Conservation (phyloP, 2,888 invertebrate species). For the Scaptomyza caliginosa region DNA sequence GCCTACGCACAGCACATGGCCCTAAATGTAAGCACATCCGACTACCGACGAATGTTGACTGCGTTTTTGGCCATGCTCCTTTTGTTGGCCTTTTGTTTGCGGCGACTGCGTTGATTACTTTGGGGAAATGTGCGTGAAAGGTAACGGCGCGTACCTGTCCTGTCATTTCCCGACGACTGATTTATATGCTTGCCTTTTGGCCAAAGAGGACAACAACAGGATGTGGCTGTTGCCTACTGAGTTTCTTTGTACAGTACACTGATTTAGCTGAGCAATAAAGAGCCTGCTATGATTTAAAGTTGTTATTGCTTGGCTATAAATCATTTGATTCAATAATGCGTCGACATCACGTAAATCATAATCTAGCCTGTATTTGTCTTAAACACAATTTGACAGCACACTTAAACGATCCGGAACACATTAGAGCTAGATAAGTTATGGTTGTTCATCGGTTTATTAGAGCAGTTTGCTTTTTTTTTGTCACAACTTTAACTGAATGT, state of each 20-base stretch:
- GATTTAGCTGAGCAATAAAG: conserved; percentile 55
- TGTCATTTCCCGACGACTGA: conserved; percentile 71
- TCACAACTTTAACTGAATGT: background rate
- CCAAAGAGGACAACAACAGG: conserved; percentile 3
- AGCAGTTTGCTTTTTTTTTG: background rate
- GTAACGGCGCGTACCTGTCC: conserved; percentile 67
- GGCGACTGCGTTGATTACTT: conserved; percentile 73
- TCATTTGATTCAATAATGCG: conserved; percentile 54
- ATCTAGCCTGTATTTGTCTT: conserved; percentile 53
- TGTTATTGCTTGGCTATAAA: conserved; percentile 64
- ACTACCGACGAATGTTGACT: conserved; percentile 43
- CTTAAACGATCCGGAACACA: conserved; percentile 14
- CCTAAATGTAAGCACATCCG: conserved; percentile 49
- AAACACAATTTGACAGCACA: conserved; percentile 32
- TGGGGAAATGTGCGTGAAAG: conserved; percentile 78
- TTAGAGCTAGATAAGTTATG: background rate
- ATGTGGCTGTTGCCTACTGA: conserved; percentile 5
- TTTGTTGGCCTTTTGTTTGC: conserved; percentile 56
- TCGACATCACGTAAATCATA: conserved; percentile 62
- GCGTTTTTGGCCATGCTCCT: conserved; percentile 24
- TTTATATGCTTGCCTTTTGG: conserved; percentile 56
- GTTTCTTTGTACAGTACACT: conserved; percentile 17
- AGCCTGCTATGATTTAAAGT: conserved; percentile 59
- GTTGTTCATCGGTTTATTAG: background rate
- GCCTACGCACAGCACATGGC: conserved; percentile 17